Evolutionary conservation across 2,797 vertebrate genomes (phyloP).

Genomic region (Gadopsis marmoratus): DNA sequence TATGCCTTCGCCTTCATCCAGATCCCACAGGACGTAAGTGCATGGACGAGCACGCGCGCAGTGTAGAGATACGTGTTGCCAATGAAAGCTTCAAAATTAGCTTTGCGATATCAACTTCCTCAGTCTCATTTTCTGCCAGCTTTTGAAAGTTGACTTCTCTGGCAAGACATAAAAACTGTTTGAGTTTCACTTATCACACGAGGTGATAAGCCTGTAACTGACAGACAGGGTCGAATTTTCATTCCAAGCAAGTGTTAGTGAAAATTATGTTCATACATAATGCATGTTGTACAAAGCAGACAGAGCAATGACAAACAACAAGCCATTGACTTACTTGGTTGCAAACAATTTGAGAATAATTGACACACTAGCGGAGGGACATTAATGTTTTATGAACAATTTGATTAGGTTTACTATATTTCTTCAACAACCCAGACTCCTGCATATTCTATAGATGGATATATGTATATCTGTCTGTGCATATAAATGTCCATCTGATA

Average conservation of each 20-base stretch:
- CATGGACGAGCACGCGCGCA: not conserved
- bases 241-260: constrained; percentile 46
- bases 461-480: constrained; percentile 3
- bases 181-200: constrained; percentile 54
- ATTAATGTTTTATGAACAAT: constrained; percentile 27
- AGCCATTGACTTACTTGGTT: constrained; percentile 41
- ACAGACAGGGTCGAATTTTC: constrained; percentile 55
- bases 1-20: constrained; percentile 95
- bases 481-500: constrained; percentile 41
- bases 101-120: constrained; percentile 41
- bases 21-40: constrained; percentile 95
- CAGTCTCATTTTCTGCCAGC: constrained; percentile 56
- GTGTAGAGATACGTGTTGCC: constrained; percentile 41
- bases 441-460: not conserved
- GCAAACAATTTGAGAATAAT: constrained; percentile 44
- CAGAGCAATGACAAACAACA: constrained; percentile 38
- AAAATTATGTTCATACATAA: constrained; percentile 62
- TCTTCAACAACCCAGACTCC: constrained; percentile 18
- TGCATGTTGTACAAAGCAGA: constrained; percentile 43
- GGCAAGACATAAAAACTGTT: constrained; percentile 52
- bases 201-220: constrained; percentile 56
- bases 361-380: constrained; percentile 20
- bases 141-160: constrained; percentile 63
- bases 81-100: constrained; percentile 52
- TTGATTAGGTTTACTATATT: not conserved